Conservation (phyloP, 2,888 invertebrate species). For the Tupiocoris notatus region DNA sequence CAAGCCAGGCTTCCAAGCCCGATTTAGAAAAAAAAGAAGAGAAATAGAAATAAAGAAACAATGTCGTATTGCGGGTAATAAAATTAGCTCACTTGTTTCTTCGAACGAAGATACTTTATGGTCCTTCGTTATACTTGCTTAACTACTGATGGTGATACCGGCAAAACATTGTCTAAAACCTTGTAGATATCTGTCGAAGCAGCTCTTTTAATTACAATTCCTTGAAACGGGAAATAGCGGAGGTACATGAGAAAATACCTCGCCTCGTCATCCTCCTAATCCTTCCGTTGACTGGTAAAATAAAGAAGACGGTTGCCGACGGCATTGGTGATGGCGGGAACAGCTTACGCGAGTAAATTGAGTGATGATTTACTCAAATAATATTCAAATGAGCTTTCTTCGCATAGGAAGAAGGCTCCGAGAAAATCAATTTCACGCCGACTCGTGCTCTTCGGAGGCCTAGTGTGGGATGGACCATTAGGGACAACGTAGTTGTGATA, state of each 20-base stretch:
- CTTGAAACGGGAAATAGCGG: too few relatives aligned
- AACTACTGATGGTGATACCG: too few relatives aligned
- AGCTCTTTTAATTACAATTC: too few relatives aligned
- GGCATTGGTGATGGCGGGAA: background rate
- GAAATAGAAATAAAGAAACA: conserved; percentile 5
- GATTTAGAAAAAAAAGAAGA: conserved; percentile 3
- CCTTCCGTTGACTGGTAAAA: too few relatives aligned
- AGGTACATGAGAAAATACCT: too few relatives aligned
- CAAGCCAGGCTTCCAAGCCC: conserved; percentile 10
- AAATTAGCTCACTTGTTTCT: conserved; percentile 31
- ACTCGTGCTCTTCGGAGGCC: conserved; percentile 10
- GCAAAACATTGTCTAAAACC: too few relatives aligned
- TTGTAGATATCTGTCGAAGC: too few relatives aligned
- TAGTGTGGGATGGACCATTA: background rate
- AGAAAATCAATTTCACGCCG: conserved; percentile 34
- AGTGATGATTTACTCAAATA: conserved; percentile 37
- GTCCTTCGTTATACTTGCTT: too few relatives aligned
- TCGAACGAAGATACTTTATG: too few relatives aligned
- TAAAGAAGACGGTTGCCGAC: conserved; percentile 8
- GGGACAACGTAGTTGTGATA: background rate
- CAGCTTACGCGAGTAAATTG: conserved; percentile 23
- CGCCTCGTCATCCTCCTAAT: too few relatives aligned
- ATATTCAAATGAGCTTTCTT: conserved; percentile 30
- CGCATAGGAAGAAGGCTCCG: conserved; percentile 5
- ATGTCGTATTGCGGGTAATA: conserved; percentile 16